These are phyloP conservation scores for Callaeas wilsoni DNA, from an alignment of 2,113 vertebrate species.

Conservation along the genomic window DNA sequence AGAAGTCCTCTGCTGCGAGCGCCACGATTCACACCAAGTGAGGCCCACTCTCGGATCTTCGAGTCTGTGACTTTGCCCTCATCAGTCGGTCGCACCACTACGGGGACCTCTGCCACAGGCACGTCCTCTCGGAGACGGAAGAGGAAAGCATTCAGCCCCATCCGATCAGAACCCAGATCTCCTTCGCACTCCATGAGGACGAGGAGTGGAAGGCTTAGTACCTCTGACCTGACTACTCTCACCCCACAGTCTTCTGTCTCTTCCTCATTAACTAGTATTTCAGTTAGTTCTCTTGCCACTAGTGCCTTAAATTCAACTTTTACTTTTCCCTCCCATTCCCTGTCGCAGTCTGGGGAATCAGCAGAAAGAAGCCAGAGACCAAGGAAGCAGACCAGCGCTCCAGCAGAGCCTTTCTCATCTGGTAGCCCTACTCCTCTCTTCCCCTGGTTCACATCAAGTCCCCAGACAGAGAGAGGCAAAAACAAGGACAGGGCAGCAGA, in stretches of 20 bases:
- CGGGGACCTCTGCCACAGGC: conserved; percentile 74
- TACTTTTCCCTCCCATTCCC: conserved; percentile 76
- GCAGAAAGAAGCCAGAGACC: conserved; percentile 71
- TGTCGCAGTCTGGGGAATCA: conserved; percentile 71
- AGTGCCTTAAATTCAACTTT: conserved; percentile 96
- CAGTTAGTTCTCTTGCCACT: conserved; percentile 86
- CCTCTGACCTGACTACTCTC: conserved; percentile 77
- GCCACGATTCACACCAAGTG: conserved; percentile 92
- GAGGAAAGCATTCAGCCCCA: conserved; percentile 76
- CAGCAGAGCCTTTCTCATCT: conserved; percentile 75
- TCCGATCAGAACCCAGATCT: conserved; percentile 85
- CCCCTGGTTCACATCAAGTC: conserved; percentile 77
- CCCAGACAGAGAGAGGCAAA: conserved; percentile 79
- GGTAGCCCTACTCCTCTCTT: conserved; percentile 74
- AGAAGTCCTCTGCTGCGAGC: conserved; percentile 90
- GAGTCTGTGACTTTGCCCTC: conserved; percentile 90
- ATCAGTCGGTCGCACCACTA: conserved; percentile 73
- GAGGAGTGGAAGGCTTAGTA: conserved; percentile 87
- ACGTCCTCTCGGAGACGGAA: conserved; percentile 77
- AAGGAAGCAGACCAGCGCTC: conserved; percentile 66
- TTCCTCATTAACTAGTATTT: conserved; percentile 84
- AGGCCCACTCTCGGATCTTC: conserved; percentile 96
- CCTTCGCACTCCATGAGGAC: conserved; percentile 97
- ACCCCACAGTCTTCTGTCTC: conserved; percentile 74
- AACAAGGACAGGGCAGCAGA: conserved; percentile 73